Base-by-base conservation (phyloP, 1,140 invertebrate species). In the Conus ventricosus region DNA sequence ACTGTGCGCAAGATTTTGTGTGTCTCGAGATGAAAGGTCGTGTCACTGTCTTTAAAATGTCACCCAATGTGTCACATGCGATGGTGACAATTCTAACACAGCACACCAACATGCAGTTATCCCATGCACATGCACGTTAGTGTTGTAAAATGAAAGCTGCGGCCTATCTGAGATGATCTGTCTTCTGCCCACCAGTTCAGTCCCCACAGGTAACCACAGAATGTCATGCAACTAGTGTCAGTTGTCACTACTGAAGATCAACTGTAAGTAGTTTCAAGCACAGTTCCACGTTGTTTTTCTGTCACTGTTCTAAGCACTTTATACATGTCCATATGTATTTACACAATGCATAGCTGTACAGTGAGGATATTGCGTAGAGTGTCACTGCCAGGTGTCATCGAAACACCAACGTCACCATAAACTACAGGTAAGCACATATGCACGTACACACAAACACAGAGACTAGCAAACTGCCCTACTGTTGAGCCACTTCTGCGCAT, bases 371-470 rank as follows among this genome's bases (percentile, higher is more conserved):
- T 39, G 39, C 0, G 39, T 39, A 39, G 39, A 39, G 39, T 39
- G 39, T 39, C 39, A 39, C 39, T 39, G 39, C 39, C 39, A 39
- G 3, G 39, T 39, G 39, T 39, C 39, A 39, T 39, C 39, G 0
- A 39, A 39, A 3, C 39, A 39, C 39, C n/a, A n/a, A n/a, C 3
- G 39, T 39, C 39, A 39, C 39, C 39, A n/a, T n/a, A 39, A 39
- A 39, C 0, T 39, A 39, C 39, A 39, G 39, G 39, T 39, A 75
- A 20, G 25, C 71, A 75, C n/a, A n/a, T n/a, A n/a, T n/a, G n/a
- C n/a, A n/a, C n/a, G n/a, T n/a, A n/a, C n/a, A n/a, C 71, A 75
- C 71, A 75, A 20, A 75, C 71, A 75, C 71, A 75, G 17, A 75
- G 1, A 3, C 71, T 20, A 20, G 25, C 71, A 3, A 20, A 75